A percentile compares a stretch with the other conserved stretches of the same genome.
Conservation (phyloP, 2,888 invertebrate genomes). For the Cataglyphis livida region DNA sequence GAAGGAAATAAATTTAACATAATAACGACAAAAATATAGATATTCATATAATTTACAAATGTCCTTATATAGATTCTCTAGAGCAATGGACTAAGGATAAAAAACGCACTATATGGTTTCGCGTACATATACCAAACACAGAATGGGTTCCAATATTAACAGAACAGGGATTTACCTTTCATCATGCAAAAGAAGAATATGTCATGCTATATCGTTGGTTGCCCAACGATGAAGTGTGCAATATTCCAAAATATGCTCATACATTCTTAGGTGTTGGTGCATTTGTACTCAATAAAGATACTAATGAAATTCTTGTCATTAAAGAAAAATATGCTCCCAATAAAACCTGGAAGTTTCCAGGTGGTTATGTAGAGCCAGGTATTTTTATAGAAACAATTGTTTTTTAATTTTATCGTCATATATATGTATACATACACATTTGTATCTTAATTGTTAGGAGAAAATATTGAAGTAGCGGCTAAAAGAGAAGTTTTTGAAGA, state of each 20-base stretch:
- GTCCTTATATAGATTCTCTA: conserved; percentile 89
- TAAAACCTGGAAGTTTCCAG: conserved; percentile 94
- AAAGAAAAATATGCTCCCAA: conserved; percentile 88
- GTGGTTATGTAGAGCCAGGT: conserved; percentile 95
- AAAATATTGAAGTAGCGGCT: conserved; percentile 93
- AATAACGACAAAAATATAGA: not conserved
- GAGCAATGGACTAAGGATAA: conserved; percentile 89
- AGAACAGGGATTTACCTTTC: conserved; percentile 94
- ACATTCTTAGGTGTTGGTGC: conserved; percentile 95
- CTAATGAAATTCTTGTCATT: conserved; percentile 92
- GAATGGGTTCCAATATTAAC: conserved; percentile 92
- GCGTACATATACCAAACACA: conserved; percentile 90
- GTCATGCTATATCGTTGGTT: conserved; percentile 95
- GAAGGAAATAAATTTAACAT: not conserved
- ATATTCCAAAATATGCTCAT: conserved; percentile 93
- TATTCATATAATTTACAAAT: conserved; percentile 5
- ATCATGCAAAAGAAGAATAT: conserved; percentile 93
- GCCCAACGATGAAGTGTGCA: conserved; percentile 87
- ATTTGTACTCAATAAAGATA: conserved; percentile 91
- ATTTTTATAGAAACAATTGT: not conserved
- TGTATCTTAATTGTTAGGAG: conserved; percentile 87
- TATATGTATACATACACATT: not conserved
- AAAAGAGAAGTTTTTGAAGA: conserved; percentile 96
- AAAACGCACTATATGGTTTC: conserved; percentile 93
- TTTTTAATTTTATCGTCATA: not conserved